phyloP scores from a whole-genome alignment of 2,797 vertebrate genomes.

The Diplodus sargus region DNA sequence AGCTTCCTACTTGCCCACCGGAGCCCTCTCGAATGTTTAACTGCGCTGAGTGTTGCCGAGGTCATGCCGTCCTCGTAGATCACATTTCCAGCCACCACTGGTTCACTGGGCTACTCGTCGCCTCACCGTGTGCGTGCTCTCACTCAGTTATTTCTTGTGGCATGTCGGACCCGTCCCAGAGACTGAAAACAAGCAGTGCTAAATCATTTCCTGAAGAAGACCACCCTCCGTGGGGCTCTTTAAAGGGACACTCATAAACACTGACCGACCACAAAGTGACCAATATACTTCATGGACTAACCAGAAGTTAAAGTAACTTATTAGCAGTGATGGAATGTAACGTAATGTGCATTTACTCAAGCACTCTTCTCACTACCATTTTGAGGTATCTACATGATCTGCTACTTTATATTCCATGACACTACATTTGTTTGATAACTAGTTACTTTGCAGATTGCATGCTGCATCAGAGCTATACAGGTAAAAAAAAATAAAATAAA shows the following conservation, averaged over 20 bases:
- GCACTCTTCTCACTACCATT: too few species aligned
- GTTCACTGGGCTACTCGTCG: conserved; percentile 48
- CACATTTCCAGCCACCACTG: conserved; percentile 59
- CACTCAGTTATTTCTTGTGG: conserved; percentile 53
- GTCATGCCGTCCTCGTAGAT: conserved; percentile 73
- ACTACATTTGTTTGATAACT: too few species aligned
- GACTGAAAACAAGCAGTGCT: conserved; percentile 55
- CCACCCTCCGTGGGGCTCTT: conserved; percentile 51
- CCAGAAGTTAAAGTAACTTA: too few species aligned
- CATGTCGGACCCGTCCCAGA: conserved; percentile 40
- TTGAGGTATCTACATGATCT: too few species aligned
- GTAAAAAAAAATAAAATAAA: too few species aligned
- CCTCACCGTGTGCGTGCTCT: conserved; percentile 27
- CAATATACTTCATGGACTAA: conserved; percentile 2
- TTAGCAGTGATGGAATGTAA: too few species aligned
- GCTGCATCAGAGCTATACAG: too few species aligned
- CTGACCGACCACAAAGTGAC: conserved; percentile 21
- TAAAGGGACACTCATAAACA: conserved; percentile 43
- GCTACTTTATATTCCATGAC: too few species aligned
- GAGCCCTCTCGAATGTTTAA: conserved; percentile 67
- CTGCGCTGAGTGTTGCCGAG: conserved; percentile 62
- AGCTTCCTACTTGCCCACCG: conserved; percentile 65
- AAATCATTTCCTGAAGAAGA: conserved; percentile 71
- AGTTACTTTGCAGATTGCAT: too few species aligned
- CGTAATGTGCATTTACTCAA: too few species aligned